Conservation (phyloP, 2,113 vertebrate species). For the Poeciliopsis occidentalis region DNA sequence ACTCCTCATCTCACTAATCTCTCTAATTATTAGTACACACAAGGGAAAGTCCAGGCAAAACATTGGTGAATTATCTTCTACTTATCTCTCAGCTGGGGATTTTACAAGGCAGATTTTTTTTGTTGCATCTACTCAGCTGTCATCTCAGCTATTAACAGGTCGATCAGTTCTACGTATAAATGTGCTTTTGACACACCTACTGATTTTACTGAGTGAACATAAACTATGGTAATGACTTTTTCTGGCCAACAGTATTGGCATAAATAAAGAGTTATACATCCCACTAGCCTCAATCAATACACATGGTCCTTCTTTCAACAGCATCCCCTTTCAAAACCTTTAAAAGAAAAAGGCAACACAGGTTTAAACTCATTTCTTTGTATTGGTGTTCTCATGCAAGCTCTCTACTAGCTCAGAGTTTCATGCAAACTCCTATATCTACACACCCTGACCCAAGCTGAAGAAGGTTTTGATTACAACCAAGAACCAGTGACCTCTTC, state of each 20-base stretch:
- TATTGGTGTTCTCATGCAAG: constrained; percentile 38
- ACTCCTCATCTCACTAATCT: constrained; percentile 10
- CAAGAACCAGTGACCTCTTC: constrained; percentile 85
- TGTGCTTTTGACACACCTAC: constrained; percentile 65
- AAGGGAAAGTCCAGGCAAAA: constrained; percentile 2
- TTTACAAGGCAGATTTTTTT: constrained; percentile 45
- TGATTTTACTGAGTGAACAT: constrained; percentile 74
- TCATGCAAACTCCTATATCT: constrained; percentile 58
- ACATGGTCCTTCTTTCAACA: constrained; percentile 61
- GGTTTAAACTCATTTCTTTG: constrained; percentile 14
- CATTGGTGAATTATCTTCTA: constrained; percentile 23
- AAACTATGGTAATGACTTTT: constrained; percentile 68
- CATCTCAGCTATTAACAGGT: constrained; percentile 71
- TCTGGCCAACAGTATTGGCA: constrained; percentile 70
- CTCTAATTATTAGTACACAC: constrained; percentile 8
- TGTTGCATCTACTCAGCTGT: constrained; percentile 59
- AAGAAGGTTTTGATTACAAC: constrained; percentile 88
- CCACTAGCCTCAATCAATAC: constrained; percentile 66
- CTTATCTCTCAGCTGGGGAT: constrained; percentile 23
- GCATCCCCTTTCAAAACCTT: constrained; percentile 47
- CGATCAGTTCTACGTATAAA: constrained; percentile 69
- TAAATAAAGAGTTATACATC: constrained; percentile 65
- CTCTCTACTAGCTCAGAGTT: constrained; percentile 55
- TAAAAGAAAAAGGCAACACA: constrained; percentile 37
- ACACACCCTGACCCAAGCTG: constrained; percentile 40